Conservation (phyloP, 2,797 vertebrate genomes). For the Amblyopsis hoosieri region DNA sequence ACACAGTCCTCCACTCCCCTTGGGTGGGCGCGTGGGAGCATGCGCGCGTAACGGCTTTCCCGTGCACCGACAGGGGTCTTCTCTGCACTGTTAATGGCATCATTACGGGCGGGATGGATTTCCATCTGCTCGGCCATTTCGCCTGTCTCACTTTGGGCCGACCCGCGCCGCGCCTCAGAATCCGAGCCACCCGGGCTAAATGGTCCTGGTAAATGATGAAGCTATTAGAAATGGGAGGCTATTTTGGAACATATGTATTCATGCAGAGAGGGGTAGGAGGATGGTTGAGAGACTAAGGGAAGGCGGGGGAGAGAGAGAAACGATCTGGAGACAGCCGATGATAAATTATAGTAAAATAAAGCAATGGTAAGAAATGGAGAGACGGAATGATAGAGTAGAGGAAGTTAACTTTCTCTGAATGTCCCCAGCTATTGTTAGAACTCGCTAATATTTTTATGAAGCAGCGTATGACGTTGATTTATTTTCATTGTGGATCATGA, state of each 20-base stretch:
- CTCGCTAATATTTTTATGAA: conserved; percentile 78
- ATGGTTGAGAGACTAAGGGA: conserved; percentile 25
- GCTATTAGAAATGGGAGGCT: conserved; percentile 71
- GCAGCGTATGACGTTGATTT: conserved; percentile 71
- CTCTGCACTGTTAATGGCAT: conserved; percentile 76
- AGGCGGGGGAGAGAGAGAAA: conserved; percentile 59
- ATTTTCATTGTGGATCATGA: conserved; percentile 69
- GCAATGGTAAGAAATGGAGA: conserved; percentile 47
- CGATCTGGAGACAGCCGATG: conserved; percentile 54
- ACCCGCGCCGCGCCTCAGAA: conserved; percentile 65
- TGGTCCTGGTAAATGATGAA: conserved; percentile 78
- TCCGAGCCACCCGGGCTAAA: conserved; percentile 74
- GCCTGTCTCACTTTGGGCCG: conserved; percentile 69
- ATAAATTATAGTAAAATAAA: conserved; percentile 69
- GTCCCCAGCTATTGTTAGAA: conserved; percentile 75
- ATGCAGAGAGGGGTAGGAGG: conserved; percentile 43
- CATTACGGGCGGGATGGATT: conserved; percentile 78
- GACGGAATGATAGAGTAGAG: conserved; percentile 69
- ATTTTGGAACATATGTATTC: conserved; percentile 78
- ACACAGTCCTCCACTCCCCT: not conserved
- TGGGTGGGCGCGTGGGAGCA: not conserved
- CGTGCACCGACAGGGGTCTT: conserved; percentile 54
- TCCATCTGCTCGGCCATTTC: conserved; percentile 78
- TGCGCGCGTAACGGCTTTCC: conserved; percentile 50
- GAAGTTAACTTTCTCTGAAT: conserved; percentile 68